Evolutionary conservation across 2,113 vertebrate species (phyloP).

Genomic region (Leptocoma aspasia): DNA sequence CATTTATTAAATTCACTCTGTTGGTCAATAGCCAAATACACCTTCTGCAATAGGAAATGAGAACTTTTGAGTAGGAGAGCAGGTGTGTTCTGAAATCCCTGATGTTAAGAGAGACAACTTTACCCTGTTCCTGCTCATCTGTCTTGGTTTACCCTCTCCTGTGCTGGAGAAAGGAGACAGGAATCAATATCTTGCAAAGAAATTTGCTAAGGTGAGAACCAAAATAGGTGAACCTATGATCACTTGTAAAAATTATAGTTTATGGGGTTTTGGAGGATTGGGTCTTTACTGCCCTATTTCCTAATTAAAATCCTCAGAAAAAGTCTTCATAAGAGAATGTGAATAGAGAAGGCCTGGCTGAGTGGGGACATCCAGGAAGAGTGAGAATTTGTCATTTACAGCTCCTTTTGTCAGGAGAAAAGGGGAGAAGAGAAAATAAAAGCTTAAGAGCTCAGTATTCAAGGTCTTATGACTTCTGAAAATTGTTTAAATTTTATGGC

Average conservation of each 20-base stretch:
- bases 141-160: background rate
- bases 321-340: background rate
- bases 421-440: background rate
- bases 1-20: background rate
- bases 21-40: background rate
- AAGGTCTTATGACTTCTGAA: background rate
- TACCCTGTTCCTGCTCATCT: background rate
- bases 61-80: background rate
- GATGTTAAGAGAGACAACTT: background rate
- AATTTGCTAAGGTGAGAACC: background rate
- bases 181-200: background rate
- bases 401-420: background rate
- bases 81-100: background rate
- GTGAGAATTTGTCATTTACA: background rate
- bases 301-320: background rate
- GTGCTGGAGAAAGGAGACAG: background rate
- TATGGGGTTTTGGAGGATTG: background rate
- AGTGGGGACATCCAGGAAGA: background rate
- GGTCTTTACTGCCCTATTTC: background rate
- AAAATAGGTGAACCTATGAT: background rate
- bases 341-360: background rate
- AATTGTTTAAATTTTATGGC: background rate
- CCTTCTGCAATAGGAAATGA: background rate
- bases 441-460: background rate
- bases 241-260: background rate